A percentile compares a stretch with the other conserved stretches of the same genome.
Conservation (phyloP, 2,113 vertebrate genomes). For the Ramphastos sulfuratus region DNA sequence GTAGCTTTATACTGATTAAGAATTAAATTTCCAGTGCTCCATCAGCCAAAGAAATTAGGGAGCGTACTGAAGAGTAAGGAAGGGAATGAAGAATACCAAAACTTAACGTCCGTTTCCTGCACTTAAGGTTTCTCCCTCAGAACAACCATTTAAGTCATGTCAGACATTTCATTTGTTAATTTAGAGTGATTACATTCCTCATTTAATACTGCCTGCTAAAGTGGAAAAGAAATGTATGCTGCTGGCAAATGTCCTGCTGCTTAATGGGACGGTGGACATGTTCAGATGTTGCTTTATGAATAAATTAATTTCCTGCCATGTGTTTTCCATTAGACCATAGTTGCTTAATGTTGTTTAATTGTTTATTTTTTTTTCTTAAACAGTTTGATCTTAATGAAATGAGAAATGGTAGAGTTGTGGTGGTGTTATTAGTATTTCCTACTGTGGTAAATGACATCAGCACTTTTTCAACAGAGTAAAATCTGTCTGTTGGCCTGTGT, state of each 20-base stretch:
- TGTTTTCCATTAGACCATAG: slow-evolving; percentile 68
- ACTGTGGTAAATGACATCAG: slow-evolving; percentile 3
- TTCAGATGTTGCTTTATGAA: slow-evolving; percentile 69
- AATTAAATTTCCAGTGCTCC: neutral
- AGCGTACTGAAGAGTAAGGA: neutral
- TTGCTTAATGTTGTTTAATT: slow-evolving; percentile 26
- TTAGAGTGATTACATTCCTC: slow-evolving; percentile 24
- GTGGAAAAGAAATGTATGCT: slow-evolving; percentile 40
- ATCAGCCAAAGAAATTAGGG: neutral
- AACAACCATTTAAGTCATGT: neutral
- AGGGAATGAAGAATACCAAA: neutral
- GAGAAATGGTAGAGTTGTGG: slow-evolving; percentile 39
- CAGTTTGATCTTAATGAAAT: slow-evolving; percentile 58
- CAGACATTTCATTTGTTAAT: slow-evolving; percentile 24
- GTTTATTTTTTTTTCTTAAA: neutral
- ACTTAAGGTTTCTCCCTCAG: neutral
- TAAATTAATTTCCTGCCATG: slow-evolving; percentile 75
- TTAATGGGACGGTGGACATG: slow-evolving; percentile 66
- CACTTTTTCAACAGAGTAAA: neutral
- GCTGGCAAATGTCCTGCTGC: slow-evolving; percentile 61
- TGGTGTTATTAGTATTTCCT: slow-evolving; percentile 7
- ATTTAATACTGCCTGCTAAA: slow-evolving; percentile 27
- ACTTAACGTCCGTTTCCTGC: neutral
- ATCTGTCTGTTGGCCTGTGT: neutral
- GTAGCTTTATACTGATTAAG: neutral